Evolutionary conservation across 1,140 invertebrate species (phyloP), one percentile per base, ranked within the genome.

Genomic region (Ceratitis capitata): DNA sequence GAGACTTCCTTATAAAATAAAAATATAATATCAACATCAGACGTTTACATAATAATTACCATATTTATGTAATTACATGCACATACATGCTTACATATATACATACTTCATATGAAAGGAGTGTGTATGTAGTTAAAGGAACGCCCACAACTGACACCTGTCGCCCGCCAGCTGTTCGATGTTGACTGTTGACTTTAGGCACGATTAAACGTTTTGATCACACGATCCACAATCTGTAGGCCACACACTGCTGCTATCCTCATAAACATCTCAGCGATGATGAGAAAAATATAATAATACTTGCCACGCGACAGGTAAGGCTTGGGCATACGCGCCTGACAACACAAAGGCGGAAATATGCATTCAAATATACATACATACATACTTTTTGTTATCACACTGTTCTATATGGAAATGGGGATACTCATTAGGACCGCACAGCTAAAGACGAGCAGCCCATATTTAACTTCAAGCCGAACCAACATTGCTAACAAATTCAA

Each of bases 141-240:
- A 45, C 69, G 69, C 69, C 69, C 39, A 42, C 69, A 78, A 78
- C 69, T 45, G 69, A 26, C 69, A 78, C 69, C 69, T 78, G 69
- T 32, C 69, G 69, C 35, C 69, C 69, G 69, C 69, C 35, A 26
- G 69, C 69, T 26, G 16, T n/a, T n/a, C n/a, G n/a, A n/a, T n/a
- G n/a, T 78, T 78, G 69, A 78, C 23, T 35, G 69, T 45, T 78
- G 39, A 78, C 69, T 78, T 23, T 39, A 26, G 14, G 61, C 32
- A 69, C 61, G 61, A 32, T 35, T 69, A 69, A 69, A 23, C 69
- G 19, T 78, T 78, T 78, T 78, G 69, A 78, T 78, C 39, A 78
- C 45, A 45, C 61, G 5, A 69, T 56, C 69, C 35, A 45, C 69
- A 45, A 78, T 78, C 35, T 78, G 39, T 78, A 78, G 32, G 39